Base-by-base conservation (phyloP, 2,888 invertebrate species). In the Parnassius orleans region DNA sequence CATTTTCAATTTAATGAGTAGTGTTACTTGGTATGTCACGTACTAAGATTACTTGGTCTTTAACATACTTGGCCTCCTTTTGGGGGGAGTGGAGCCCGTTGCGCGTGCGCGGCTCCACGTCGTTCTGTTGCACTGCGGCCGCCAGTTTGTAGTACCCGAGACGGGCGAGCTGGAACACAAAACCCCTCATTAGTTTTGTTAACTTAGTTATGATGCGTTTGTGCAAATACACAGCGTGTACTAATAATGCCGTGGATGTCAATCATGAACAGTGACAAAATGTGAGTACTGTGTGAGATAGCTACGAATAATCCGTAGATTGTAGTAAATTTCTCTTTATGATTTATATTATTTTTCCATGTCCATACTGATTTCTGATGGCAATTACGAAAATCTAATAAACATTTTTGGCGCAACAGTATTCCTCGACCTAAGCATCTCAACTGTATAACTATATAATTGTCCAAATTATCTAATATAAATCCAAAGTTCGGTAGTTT, bases 131-230 rank as follows among this genome's bases (percentile, higher is more conserved):
- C 69, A 84, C 86, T 11, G 88, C 87, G 72, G 90, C 90, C 77
- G 91, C 87, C 86, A 93, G 90, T 86, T 94, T 94, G 89, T 93
- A 94, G 83, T 93, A 93, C 79, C 94, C 94, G 80, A 94, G 89
- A 70, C 94, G 92, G 91, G 94, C 93, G 71, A 94, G 90, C 94
- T 94, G 83, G n/a, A 78, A 77, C 68, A 66, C 69, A 69, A 71
- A 68, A 71, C 7, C 12, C 7, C 3, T 9, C 41, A 53, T 62
- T 54, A 19, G 9, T 3, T 15, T 41, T 48, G 41, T 41, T 9
- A n/a, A 44, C 14, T 53, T 5, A 42, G 11, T 15, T 11, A 19
- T 15, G 9, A n/a, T 19, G 11, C 11, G 12, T 10, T 14, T 2
- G 19, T 46, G 9, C 11, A 44, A 55, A 55, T 44, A 11, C 12